Conservation (phyloP, 2,797 vertebrate genomes). For the Hippoglossus hippoglossus region DNA sequence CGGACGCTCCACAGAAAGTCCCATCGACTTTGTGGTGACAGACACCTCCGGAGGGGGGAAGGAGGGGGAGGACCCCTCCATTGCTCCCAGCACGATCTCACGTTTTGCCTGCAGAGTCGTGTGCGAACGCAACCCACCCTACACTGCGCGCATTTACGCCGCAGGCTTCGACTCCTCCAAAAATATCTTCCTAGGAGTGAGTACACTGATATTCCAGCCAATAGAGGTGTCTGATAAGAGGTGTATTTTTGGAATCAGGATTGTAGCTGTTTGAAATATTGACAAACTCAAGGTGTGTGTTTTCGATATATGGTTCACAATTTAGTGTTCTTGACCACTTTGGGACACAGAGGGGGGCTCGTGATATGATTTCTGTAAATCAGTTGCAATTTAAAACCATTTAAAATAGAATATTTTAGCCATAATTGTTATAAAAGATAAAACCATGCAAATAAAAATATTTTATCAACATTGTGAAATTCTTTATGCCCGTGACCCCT, state of each 20-base stretch:
- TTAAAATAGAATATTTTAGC: too few relatives aligned
- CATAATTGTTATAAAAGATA: too few relatives aligned
- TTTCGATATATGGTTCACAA: too few relatives aligned
- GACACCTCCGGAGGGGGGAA: constrained; percentile 83
- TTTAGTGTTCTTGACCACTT: too few relatives aligned
- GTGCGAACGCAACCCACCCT: constrained; percentile 84
- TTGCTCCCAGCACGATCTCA: constrained; percentile 86
- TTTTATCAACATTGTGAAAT: too few relatives aligned
- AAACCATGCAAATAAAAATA: too few relatives aligned
- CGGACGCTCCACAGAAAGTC: constrained; percentile 86
- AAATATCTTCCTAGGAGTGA: constrained; percentile 87
- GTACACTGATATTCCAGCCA: constrained; percentile 26
- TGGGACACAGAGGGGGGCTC: too few relatives aligned
- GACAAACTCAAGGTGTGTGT: background rate
- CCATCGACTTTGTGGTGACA: constrained; percentile 87
- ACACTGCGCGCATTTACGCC: constrained; percentile 86
- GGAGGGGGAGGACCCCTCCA: constrained; percentile 83
- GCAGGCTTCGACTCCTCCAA: constrained; percentile 88
- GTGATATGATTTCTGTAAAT: too few relatives aligned
- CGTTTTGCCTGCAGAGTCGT: constrained; percentile 86
- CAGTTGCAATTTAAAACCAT: too few relatives aligned
- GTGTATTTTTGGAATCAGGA: background rate
- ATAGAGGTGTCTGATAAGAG: background rate
- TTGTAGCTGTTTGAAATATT: background rate
- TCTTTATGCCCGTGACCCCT: too few relatives aligned